Conservation (phyloP, 2,113 vertebrate species). For the Ammospiza nelsoni region DNA sequence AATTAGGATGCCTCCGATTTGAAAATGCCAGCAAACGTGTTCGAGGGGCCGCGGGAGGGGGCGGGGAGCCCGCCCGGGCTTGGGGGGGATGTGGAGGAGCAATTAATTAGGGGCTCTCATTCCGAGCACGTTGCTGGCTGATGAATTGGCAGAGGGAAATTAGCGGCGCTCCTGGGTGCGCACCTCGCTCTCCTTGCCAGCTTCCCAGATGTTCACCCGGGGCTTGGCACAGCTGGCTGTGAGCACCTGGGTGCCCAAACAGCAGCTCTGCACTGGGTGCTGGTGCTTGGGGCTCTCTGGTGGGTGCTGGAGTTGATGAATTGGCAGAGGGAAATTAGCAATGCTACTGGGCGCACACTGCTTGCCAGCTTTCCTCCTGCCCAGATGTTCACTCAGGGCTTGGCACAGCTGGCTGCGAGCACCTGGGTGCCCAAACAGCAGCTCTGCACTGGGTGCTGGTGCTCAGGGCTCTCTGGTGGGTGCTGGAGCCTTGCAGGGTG, state of each 20-base stretch:
- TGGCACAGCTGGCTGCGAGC: too few relatives aligned
- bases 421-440: too few relatives aligned
- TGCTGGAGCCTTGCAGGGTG: neutral
- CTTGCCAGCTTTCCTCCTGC: too few relatives aligned
- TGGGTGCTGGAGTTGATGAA: neutral
- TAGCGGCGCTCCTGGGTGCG: neutral
- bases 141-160: slow-evolving; percentile 62
- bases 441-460: too few relatives aligned
- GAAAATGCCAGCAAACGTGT: slow-evolving; percentile 71
- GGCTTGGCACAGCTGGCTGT: slow-evolving; percentile 14
- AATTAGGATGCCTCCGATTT: slow-evolving; percentile 76
- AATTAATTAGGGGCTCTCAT: slow-evolving; percentile 73
- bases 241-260: neutral
- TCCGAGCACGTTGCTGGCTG: slow-evolving; percentile 64
- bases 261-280: rapidly evolving
- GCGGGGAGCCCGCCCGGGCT: neutral
- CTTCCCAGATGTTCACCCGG: neutral
- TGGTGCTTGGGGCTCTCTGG: neutral
- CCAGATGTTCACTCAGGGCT: too few relatives aligned
- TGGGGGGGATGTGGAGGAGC: slow-evolving; percentile 32
- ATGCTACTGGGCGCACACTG: too few relatives aligned
- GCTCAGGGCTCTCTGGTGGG: too few relatives aligned
- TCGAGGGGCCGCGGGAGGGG: slow-evolving; percentile 31
- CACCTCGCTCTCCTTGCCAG: too few relatives aligned
- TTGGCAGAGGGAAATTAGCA: too few relatives aligned